phyloP scores from a whole-genome alignment of 2,113 vertebrate species.

The Hippocampus barbouri region DNA sequence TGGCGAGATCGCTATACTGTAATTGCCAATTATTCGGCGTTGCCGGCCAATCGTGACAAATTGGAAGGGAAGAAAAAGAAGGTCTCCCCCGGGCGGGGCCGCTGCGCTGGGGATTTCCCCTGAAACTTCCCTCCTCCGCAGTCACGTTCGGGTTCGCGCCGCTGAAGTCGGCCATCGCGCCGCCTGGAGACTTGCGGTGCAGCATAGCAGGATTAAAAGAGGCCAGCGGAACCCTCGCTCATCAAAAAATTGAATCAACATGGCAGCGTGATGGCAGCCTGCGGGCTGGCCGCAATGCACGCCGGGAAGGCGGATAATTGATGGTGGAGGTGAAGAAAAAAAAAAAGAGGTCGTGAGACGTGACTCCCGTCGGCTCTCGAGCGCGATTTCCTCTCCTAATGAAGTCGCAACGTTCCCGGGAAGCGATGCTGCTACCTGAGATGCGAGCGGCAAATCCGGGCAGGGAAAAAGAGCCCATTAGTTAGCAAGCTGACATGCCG shows the following conservation, averaged over 20 bases:
- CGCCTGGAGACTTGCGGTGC: conserved; percentile 40
- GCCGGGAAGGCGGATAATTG: conserved; percentile 42
- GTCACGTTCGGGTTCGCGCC: conserved; percentile 60
- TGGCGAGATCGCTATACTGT: background rate
- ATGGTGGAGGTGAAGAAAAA: conserved; percentile 35
- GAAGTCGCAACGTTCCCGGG: conserved; percentile 25
- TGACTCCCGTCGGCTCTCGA: conserved; percentile 49
- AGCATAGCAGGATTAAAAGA: background rate
- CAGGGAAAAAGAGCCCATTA: background rate
- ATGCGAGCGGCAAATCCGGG: background rate
- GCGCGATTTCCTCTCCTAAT: conserved; percentile 35
- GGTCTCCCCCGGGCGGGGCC: background rate
- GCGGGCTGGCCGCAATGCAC: conserved; percentile 8
- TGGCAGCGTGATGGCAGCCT: background rate
- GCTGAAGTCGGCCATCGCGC: conserved; percentile 64
- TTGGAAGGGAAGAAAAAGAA: conserved; percentile 8
- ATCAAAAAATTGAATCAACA: background rate
- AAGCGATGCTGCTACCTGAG: background rate
- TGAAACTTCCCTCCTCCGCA: conserved; percentile 27
- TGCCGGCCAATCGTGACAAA: conserved; percentile 15
- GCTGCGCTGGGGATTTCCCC: conserved; percentile 35
- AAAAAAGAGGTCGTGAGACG: conserved; percentile 46
- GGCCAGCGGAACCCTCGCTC: conserved; percentile 20
- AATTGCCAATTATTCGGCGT: background rate
- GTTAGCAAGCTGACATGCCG: no score